phyloP scores from a whole-genome alignment of 2,113 vertebrate species.

The Oryctolagus cuniculus region mOryCun1.1 NC_091436.1:12189001-12189500 shows the following conservation, averaged over 20 bases:
- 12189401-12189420: neutral
- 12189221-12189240: neutral
- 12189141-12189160: neutral
- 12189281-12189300: neutral
- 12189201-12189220: neutral
- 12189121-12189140: neutral
- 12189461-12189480: neutral
- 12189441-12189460: neutral
- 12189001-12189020: too few relatives aligned
- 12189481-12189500: neutral
- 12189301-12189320: slow-evolving; percentile 4
- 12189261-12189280: neutral
- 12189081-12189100: too few relatives aligned
- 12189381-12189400: neutral
- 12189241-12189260: neutral
- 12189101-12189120: neutral
- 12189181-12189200: neutral
- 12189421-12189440: slow-evolving; percentile 20
- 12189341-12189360: neutral
- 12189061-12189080: too few relatives aligned
- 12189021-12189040: too few relatives aligned
- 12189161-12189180: neutral
- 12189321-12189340: neutral
- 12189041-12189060: too few relatives aligned
- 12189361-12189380: neutral